Percentiles rank a stretch among this genome's conserved stretches.
phyloP scores from a whole-genome alignment of 2,113 vertebrate species.

The Varanus salvator region DNA sequence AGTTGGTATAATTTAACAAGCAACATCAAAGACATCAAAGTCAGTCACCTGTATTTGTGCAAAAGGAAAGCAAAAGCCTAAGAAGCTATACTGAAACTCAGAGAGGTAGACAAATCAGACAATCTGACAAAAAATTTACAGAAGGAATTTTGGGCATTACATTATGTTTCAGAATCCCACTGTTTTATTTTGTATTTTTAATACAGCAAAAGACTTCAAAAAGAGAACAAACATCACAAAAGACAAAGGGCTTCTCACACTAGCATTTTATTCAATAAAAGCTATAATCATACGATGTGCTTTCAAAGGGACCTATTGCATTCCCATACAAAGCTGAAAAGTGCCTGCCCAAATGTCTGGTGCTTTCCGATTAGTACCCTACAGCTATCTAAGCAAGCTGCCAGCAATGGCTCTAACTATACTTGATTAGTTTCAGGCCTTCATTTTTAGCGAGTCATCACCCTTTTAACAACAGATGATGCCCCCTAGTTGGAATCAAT shows the following conservation, averaged over 20 bases:
- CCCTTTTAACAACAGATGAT: conserved; percentile 85
- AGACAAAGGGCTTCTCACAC: conserved; percentile 31
- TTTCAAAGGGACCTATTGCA: conserved; percentile 46
- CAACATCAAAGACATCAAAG: conserved; percentile 46
- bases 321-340: conserved; percentile 66
- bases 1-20: conserved; percentile 44
- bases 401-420: conserved; percentile 72
- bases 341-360: conserved; percentile 48
- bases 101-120: conserved; percentile 33
- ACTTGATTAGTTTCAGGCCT: conserved; percentile 80
- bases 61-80: conserved; percentile 53
- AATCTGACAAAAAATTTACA: conserved; percentile 48
- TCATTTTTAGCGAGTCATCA: conserved; percentile 86
- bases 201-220: conserved; percentile 25
- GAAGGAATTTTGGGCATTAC: conserved; percentile 30
- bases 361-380: conserved; percentile 49
- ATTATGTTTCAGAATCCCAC: conserved; percentile 18
- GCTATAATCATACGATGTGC: background rate
- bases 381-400: conserved; percentile 64
- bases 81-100: conserved; percentile 11
- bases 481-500: conserved; percentile 92
- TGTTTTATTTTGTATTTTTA: background rate
- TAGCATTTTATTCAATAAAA: conserved; percentile 19
- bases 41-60: background rate
- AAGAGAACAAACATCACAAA: conserved; percentile 7